A percentile compares a stretch with the other conserved stretches of the same genome.
These are phyloP conservation scores for Cynaeus angustus DNA, from an alignment of 2,888 invertebrate species.

Conservation along the genomic window DNA sequence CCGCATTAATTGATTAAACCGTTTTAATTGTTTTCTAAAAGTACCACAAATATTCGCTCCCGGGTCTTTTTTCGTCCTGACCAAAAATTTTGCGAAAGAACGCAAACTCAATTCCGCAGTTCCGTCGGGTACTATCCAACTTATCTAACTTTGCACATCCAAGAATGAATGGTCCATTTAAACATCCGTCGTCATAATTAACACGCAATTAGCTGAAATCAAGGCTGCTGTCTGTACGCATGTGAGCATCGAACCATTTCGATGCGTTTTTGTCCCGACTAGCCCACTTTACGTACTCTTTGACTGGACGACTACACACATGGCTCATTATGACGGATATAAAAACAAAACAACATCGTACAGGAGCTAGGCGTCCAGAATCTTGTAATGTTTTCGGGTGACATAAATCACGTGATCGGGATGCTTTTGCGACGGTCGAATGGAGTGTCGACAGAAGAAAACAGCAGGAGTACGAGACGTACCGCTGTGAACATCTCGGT, in stretches of 20 bases:
- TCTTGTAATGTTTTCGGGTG: not conserved
- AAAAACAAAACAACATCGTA: constrained; percentile 30
- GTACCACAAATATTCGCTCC: too few species aligned
- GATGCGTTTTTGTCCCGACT: constrained; percentile 1
- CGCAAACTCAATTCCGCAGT: too few species aligned
- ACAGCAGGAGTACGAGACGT: constrained; percentile 52
- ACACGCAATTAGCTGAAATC: constrained; percentile 66
- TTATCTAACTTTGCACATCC: too few species aligned
- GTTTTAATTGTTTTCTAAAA: too few species aligned
- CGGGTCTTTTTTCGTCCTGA: too few species aligned
- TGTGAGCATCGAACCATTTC: constrained; percentile 23
- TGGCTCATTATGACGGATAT: too few species aligned
- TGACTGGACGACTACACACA: too few species aligned
- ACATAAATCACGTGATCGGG: constrained; percentile 40
- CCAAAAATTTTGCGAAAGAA: too few species aligned
- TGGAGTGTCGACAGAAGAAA: constrained; percentile 53
- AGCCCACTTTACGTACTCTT: too few species aligned
- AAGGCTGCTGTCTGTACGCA: constrained; percentile 53
- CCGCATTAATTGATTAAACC: too few species aligned
- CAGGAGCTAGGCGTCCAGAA: not conserved
- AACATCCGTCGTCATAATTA: constrained; percentile 67
- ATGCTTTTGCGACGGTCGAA: constrained; percentile 30
- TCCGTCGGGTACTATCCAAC: too few species aligned
- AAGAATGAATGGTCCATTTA: constrained; percentile 64
- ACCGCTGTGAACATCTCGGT: constrained; percentile 51